Base-by-base conservation (phyloP, 2,888 invertebrate species). In the Ectropis crepuscularia region DNA sequence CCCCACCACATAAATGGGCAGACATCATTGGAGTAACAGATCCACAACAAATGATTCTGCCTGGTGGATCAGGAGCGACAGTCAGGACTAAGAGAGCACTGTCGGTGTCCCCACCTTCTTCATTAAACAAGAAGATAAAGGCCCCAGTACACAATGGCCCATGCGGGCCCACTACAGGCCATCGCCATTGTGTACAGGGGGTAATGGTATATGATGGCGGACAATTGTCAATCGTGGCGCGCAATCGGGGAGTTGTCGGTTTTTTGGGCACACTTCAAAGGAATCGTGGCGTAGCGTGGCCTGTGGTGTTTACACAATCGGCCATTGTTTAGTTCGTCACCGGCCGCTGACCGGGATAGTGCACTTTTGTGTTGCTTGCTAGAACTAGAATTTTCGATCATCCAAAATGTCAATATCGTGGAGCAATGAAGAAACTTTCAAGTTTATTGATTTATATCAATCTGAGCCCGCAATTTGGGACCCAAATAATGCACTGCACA, bases 241-340 rank as follows among this genome's bases (percentile, higher is more conserved):
- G 42, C 42, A 55, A 64, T 64, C 68, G 61, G 58, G 41, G 60
- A 61, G 63, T 68, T 67, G 67, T 70, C 64, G 68, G 72, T 64
- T 70, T 68, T 70, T 67, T 65, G 63, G 63, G 64, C 68, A 72
- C 68, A 68, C 63, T 68, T 71, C 69, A 69, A 69, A 69, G 67
- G 67, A 68, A 68, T 69, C 67, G 63, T 66, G 68, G 70, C 68
- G 66, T 68, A 64, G 64, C 66, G 57, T 66, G 60, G 62, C 63
- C 53, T 64, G 64, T 63, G 60, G 67, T 65, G 48, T 66, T 28
- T 28, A 28, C 4, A 28, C 4, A 28, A 28, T 28, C 59, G 63
- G 54, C 65, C 62, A 68, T 63, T 65, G 59, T 67, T 70, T 60
- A 67, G 65, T 62, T 62, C 61, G 58, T 62, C 63, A 67, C 63